A percentile compares a stretch with the other conserved stretches of the same genome.
Evolutionary conservation across 2,113 vertebrate species (phyloP).

Genomic region (Notarius quadriscutis): DNA sequence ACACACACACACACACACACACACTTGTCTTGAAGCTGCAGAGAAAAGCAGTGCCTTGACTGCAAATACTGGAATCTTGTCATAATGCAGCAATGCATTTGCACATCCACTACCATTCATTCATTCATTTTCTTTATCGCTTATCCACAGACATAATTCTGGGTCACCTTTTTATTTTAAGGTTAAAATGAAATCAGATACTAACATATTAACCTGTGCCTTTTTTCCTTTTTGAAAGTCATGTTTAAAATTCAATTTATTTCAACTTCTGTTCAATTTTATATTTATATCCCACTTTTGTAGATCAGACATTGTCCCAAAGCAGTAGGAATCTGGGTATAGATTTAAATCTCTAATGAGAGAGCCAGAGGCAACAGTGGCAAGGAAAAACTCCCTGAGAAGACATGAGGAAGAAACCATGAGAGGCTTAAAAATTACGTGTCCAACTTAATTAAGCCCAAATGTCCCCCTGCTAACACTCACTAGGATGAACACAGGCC

Average conservation of each 20-base stretch:
- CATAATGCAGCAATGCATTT: conserved; percentile 20
- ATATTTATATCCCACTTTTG: not conserved
- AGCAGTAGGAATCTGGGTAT: not conserved
- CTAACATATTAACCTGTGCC: not conserved
- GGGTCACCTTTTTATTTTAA: not conserved
- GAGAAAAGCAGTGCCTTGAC: conserved; percentile 10
- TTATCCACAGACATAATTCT: not conserved
- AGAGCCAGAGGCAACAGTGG: not conserved
- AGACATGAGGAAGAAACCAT: too few species aligned
- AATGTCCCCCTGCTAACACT: not conserved
- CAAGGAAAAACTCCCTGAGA: not conserved
- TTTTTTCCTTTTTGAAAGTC: not conserved
- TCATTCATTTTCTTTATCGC: too few species aligned
- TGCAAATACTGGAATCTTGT: conserved; percentile 10
- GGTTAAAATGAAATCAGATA: not conserved
- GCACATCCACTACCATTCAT: not conserved
- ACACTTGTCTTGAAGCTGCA: not conserved
- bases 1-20: not conserved
- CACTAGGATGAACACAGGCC: not conserved
- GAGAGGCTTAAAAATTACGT: not conserved
- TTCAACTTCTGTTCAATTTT: not conserved
- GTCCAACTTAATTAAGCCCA: not conserved
- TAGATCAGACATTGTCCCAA: not conserved
- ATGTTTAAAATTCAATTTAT: not conserved
- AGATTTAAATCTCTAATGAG: not conserved